A percentile compares a stretch with the other conserved stretches of the same genome.
These are phyloP conservation scores for Pachyuromys duprasi DNA, from an alignment of 2,797 vertebrate species.

Conservation along the genomic window DNA sequence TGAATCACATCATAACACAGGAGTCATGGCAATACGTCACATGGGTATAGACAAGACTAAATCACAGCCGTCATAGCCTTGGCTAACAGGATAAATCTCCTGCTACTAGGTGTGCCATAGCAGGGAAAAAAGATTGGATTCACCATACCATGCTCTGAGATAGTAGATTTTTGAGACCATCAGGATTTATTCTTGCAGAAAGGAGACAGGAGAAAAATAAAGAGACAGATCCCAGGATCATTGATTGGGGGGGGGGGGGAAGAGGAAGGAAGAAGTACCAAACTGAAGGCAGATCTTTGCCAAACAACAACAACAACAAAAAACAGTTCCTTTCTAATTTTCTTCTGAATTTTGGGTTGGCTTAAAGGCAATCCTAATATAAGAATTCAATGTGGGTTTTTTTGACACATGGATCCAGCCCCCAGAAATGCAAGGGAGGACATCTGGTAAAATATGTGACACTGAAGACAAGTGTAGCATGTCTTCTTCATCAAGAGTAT, in stretches of 20 bases:
- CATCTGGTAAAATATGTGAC: not conserved
- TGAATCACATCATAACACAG: constrained; percentile 17
- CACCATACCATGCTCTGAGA: not conserved
- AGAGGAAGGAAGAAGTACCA: not conserved
- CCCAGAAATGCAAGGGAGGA: not conserved
- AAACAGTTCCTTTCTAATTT: not conserved
- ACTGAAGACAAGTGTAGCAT: not conserved
- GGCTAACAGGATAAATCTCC: constrained; percentile 9
- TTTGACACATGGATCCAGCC: not conserved
- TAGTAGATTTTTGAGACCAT: not conserved
- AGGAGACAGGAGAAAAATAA: not conserved
- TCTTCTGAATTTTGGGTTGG: not conserved
- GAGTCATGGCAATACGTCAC: not conserved
- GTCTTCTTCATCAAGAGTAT: not conserved
- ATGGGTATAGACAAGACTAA: not conserved
- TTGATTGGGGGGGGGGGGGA: too few species aligned
- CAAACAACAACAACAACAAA: too few species aligned
- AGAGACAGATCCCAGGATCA: not conserved
- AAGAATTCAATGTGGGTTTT: not conserved
- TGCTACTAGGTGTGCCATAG: not conserved
- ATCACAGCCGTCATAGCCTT: not conserved
- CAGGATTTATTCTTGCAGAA: not conserved
- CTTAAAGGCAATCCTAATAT: not conserved
- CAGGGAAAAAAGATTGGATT: not conserved
- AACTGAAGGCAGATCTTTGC: not conserved